Conservation (phyloP, 2,797 vertebrate species). For the Molossus alvarezi region DNA sequence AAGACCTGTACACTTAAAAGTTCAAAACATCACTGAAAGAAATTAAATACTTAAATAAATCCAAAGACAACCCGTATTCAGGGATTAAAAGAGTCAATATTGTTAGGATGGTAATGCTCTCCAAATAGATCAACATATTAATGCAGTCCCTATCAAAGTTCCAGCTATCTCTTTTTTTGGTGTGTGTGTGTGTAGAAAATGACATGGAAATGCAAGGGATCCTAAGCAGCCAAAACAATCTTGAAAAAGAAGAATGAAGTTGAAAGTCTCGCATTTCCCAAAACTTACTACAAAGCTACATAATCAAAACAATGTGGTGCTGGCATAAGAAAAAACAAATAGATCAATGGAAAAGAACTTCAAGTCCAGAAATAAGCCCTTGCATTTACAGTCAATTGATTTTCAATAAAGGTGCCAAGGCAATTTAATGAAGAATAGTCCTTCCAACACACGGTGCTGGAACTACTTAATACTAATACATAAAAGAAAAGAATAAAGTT, state of each 20-base stretch:
- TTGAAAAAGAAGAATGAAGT: neutral
- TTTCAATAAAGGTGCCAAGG: neutral
- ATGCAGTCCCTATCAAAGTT: neutral
- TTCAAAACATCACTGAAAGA: neutral
- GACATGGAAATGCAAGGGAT: neutral
- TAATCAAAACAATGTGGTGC: neutral
- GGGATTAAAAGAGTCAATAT: neutral
- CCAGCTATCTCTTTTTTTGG: neutral
- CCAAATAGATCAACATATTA: conserved; percentile 35
- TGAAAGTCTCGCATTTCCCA: neutral
- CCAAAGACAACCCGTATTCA: neutral
- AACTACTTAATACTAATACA: neutral
- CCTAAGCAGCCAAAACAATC: neutral
- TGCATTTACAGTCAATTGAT: neutral
- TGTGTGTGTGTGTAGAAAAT: neutral
- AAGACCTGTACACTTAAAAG: neutral
- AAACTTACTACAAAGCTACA: neutral
- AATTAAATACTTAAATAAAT: neutral
- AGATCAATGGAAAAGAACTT: neutral
- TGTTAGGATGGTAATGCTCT: neutral
- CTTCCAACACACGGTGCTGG: neutral
- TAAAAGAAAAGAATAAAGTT: neutral
- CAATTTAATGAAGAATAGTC: neutral
- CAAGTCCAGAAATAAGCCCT: conserved; percentile 1
- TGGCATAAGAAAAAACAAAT: neutral